phyloP scores from a whole-genome alignment of 2,888 invertebrate species.

The Steinernema carpocapsae region DNA sequence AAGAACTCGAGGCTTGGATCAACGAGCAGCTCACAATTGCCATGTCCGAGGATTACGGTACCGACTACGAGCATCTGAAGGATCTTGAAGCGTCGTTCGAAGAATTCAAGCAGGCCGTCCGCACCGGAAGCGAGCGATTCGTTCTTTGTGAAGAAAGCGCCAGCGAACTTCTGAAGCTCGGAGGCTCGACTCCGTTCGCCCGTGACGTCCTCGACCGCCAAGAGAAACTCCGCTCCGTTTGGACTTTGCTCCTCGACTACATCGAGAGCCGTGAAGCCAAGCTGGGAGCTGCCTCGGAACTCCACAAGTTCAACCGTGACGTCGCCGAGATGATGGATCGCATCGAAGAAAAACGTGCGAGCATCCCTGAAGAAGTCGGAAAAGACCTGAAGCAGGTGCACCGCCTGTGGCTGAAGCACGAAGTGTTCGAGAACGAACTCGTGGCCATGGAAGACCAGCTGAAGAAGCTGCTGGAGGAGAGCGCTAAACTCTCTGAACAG shows the following conservation, averaged over 20 bases:
- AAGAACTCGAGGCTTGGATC: conserved; percentile 89
- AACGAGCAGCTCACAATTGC: conserved; percentile 87
- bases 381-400: conserved; percentile 82
- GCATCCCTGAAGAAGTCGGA: conserved; percentile 80
- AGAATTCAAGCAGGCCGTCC: conserved; percentile 87
- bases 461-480: conserved; percentile 87
- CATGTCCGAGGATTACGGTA: conserved; percentile 89
- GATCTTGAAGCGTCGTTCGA: conserved; percentile 87
- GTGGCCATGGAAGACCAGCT: conserved; percentile 85
- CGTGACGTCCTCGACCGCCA: conserved; percentile 80
- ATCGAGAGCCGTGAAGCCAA: conserved; percentile 85
- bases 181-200: conserved; percentile 82
- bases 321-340: conserved; percentile 63
- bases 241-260: conserved; percentile 86
- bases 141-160: conserved; percentile 88
- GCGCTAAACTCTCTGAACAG: conserved; percentile 78
- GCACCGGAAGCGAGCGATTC: conserved; percentile 86
- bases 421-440: conserved; percentile 89
- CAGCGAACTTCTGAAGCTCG: conserved; percentile 78
- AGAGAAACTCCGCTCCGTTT: conserved; percentile 71
- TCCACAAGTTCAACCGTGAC: conserved; percentile 91
- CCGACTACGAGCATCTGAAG: conserved; percentile 78
- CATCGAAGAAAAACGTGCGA: conserved; percentile 80
- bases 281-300: conserved; percentile 90
- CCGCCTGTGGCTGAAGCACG: conserved; percentile 83